Base-by-base conservation (phyloP, 2,888 invertebrate species). In the Dinocampus coccinellae region DNA sequence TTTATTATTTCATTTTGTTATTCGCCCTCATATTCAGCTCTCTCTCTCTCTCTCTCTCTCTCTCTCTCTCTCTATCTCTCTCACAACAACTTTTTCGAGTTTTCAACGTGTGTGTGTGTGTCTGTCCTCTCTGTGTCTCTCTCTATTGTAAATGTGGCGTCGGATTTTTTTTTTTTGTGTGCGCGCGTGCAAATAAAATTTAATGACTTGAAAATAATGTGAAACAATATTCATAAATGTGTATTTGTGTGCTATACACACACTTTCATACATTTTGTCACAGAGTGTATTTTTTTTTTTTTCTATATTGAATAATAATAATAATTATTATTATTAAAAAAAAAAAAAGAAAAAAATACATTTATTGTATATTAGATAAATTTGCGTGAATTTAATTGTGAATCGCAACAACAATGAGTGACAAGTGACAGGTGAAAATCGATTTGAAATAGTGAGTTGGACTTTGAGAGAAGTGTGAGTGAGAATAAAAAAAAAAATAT, bases 401-500 rank as follows among this genome's bases (percentile, higher is more conserved):
- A 47, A 16, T 47, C 16, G 39, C 39, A n/a, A n/a, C n/a, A 69
- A 75, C 76, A 75, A 78, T 67, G 74, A 75, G 75, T 82, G 83
- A 83, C 83, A 81, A 83, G 83, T 83, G 83, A 83, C 83, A 83
- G 83, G 83, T 83, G 83, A 83, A n/a, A n/a, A 83, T 83, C 83
- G 83, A 83, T 83, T 74, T 69, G 75, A 69, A 24, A 69, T 58
- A 33, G 33, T 16, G n/a, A 33, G 29, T 16, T 33, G 29, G n/a
- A 36, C 65, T 55, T 26, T 1, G 24, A 29, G 24, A 29, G 26
- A 4, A 29, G 7, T 29, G 3, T 3, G 13, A 55, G n/a, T 55
- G n/a, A 55, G n/a, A 24, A 4, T 26, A 55, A 3, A 4, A 55
- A 3, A 10, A 24, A 55, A n/a, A 6, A 42, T n/a, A n/a, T n/a